Base-by-base conservation (phyloP, 2,888 invertebrate species). In the Pachliopta kotzebuea region DNA sequence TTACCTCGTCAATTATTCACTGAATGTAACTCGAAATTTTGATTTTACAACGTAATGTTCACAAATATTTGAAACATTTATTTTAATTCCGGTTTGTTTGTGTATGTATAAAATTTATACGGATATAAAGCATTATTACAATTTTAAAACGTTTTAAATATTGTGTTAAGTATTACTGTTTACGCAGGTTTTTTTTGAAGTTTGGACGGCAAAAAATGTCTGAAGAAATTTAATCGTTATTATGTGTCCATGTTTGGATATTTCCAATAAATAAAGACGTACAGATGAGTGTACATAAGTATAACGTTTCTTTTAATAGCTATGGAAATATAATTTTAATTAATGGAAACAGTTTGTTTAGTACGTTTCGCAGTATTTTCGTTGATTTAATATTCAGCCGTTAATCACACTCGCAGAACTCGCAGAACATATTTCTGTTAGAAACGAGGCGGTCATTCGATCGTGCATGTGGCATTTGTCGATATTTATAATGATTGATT, bases 401-500 rank as follows among this genome's bases (percentile, higher is more conserved):
- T 63, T 63, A 9, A 45, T 63, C 29, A 52, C 18, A 54, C 21
- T 18, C 55, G 24, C 56, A 29, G 21, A 49, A 45, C 45, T n/a
- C n/a, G 45, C n/a, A 4, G 45, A 45, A 45, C 29, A 63, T 59
- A 54, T 56, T 45, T 55, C 56, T 52, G 55, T 18, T 49, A 17
- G 50, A 56, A 64, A 37, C 50, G 55, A 55, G 37, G 55, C 60
- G 56, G 60, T 55, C 58, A 59, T 63, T 58, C 52, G 56, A 50
- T 49, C 50, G 31, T 63, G 59, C 59, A 56, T 59, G 55, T 50
- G 50, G 60, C 60, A 37, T 50, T 59, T 53, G 55, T 50, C 59
- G 60, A 60, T 56, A 64, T 60, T 64, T 64, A 64, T 60, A 60
- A 64, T 60, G 63, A 64, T 64, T 49, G 59, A 64, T 64, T 64